A percentile compares a stretch with the other conserved stretches of the same genome.
Evolutionary conservation across 1,140 invertebrate species (phyloP).

Genomic region (Apolygus lucorum): DNA sequence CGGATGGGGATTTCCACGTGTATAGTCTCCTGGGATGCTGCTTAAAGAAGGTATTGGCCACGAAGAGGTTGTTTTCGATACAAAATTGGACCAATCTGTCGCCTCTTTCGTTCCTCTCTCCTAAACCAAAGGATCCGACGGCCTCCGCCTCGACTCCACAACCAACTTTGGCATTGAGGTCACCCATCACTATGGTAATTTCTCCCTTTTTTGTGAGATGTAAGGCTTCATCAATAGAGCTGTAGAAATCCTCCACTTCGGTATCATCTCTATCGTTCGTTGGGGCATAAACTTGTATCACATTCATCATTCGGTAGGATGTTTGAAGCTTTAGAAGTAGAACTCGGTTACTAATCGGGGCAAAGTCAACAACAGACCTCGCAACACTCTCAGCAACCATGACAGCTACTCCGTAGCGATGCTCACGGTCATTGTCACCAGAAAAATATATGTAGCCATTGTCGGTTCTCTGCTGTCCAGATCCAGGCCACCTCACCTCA

Average conservation of each 20-base stretch:
- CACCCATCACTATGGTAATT: constrained; percentile 32
- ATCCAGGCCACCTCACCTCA: constrained; percentile 30
- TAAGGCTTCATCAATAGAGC: not conserved
- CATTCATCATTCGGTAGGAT: no score
- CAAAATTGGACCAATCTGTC: constrained; percentile 35
- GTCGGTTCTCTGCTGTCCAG: constrained; percentile 14
- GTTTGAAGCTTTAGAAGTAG: constrained; percentile 1
- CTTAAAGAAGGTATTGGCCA: constrained; percentile 36
- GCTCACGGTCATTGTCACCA: constrained; percentile 1
- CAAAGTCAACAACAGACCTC: constrained; percentile 4
- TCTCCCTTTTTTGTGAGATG: constrained; percentile 23
- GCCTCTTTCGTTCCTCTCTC: constrained; percentile 34
- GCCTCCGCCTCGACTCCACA: constrained; percentile 21
- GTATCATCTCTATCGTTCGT: not conserved
- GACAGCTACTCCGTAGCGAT: constrained; percentile 19
- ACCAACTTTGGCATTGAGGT: constrained; percentile 35
- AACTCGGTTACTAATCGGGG: not conserved
- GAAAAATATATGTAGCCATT: constrained; percentile 21
- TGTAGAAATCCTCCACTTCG: not conserved
- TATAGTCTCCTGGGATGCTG: constrained; percentile 35
- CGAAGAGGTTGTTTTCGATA: constrained; percentile 33
- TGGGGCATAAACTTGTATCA: not conserved
- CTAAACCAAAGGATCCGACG: constrained; percentile 33
- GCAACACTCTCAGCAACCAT: not conserved
- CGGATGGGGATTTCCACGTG: constrained; percentile 35